Percentiles rank a stretch among this genome's conserved stretches.
Conservation (phyloP, 1,140 invertebrate genomes). For the Drosophila lacteicornis region DNA sequence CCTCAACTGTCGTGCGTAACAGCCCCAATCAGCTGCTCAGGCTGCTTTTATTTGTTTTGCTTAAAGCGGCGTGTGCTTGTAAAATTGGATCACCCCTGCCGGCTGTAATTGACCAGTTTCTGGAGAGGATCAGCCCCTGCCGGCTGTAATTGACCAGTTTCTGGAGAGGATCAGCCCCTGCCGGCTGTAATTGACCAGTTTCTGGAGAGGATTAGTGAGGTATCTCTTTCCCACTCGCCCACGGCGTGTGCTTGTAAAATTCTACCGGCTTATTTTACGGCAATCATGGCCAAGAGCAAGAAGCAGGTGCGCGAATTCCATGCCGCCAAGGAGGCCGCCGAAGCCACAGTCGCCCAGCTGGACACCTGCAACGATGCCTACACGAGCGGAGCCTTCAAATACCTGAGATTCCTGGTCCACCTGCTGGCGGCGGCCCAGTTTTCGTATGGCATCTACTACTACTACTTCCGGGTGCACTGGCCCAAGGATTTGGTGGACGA, state of each 20-base stretch:
- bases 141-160: too few species aligned
- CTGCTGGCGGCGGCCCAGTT: conserved; percentile 68
- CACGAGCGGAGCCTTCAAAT: conserved; percentile 69
- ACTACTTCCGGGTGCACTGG: conserved; percentile 68
- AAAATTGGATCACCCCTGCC: too few species aligned
- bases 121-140: too few species aligned
- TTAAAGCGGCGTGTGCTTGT: too few species aligned
- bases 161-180: too few species aligned
- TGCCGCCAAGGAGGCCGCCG: conserved; percentile 51
- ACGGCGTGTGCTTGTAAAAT: background rate
- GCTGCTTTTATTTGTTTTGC: too few species aligned
- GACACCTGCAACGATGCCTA: conserved; percentile 71
- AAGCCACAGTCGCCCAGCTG: conserved; percentile 37
- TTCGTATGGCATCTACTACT: conserved; percentile 70
- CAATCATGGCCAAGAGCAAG: conserved; percentile 61
- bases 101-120: too few species aligned
- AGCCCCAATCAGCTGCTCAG: too few species aligned
- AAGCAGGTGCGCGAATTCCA: conserved; percentile 59
- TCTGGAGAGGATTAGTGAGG: too few species aligned
- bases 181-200: too few species aligned
- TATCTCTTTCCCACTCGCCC: background rate
- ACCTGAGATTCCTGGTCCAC: conserved; percentile 68
- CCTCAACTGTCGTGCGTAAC: too few species aligned
- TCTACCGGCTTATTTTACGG: background rate
- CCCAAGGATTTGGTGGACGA: conserved; percentile 53